phyloP scores from a whole-genome alignment of 2,113 vertebrate species.

The Prionailurus bengalensis region DNA sequence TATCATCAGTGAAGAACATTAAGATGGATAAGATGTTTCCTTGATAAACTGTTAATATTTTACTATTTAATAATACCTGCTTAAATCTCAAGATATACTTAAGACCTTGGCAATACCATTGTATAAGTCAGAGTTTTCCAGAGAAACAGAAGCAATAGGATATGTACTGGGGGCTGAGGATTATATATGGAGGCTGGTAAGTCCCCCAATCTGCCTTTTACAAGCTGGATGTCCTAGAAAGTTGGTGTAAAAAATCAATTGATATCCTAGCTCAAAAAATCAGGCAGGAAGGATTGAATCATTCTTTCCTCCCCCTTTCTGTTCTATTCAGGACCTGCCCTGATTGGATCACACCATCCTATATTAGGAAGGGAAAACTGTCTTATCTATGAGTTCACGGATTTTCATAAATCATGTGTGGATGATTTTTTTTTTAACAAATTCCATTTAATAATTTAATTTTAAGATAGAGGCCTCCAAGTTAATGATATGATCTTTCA shows the following conservation, averaged over 20 bases:
- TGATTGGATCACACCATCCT: neutral
- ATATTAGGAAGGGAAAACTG: neutral
- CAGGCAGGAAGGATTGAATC: neutral
- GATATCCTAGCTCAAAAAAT: neutral
- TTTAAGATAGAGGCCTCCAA: neutral
- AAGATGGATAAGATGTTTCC: neutral
- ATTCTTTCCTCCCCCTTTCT: neutral
- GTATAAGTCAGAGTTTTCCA: neutral
- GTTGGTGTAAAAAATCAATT: neutral
- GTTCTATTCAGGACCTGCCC: neutral
- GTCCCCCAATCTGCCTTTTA: neutral
- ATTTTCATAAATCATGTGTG: neutral
- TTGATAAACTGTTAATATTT: neutral
- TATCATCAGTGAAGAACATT: neutral
- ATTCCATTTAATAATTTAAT: neutral
- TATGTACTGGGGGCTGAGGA: neutral
- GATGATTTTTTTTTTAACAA: neutral
- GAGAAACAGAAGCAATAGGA: neutral
- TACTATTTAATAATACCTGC: neutral
- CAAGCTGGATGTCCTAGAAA: neutral
- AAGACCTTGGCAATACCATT: neutral
- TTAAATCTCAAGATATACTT: neutral
- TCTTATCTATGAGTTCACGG: neutral
- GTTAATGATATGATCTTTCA: neutral
- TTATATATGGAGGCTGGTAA: neutral